Percentiles rank a stretch among this genome's conserved stretches.
These are phyloP conservation scores for Pseudorasbora parva DNA, from an alignment of 2,113 vertebrate genomes.

Conservation along the genomic window DNA sequence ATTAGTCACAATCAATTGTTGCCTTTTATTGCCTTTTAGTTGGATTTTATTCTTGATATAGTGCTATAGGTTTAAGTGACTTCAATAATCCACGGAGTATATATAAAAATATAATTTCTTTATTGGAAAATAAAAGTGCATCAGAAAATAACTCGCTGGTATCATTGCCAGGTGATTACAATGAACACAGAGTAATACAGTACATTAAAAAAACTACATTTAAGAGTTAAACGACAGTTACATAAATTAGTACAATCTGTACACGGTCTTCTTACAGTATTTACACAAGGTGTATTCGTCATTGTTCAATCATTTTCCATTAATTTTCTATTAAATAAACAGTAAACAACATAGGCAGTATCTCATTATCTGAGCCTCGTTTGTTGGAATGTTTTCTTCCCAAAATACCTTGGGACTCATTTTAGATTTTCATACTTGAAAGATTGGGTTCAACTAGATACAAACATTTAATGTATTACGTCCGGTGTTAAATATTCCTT, in stretches of 20 bases:
- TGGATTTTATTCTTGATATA: not conserved
- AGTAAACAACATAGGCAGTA: constrained; percentile 50
- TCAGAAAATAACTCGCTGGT: constrained; percentile 58
- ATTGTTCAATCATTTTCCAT: constrained; percentile 31
- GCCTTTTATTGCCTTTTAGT: not conserved
- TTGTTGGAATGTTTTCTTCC: constrained; percentile 40
- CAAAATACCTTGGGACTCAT: constrained; percentile 28
- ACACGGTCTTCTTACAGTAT: constrained; percentile 65
- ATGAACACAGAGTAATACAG: constrained; percentile 63
- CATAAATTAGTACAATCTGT: constrained; percentile 71
- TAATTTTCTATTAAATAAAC: constrained; percentile 55
- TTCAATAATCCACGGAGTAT: constrained; percentile 34
- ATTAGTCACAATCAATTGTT: too few relatives aligned
- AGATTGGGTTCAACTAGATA: not conserved
- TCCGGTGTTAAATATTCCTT: constrained; percentile 38
- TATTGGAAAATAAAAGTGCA: constrained; percentile 70
- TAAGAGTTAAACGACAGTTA: constrained; percentile 47
- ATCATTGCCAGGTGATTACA: constrained; percentile 59
- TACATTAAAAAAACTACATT: constrained; percentile 51
- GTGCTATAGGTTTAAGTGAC: not conserved
- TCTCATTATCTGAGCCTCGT: constrained; percentile 49
- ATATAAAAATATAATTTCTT: constrained; percentile 73
- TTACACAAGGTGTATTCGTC: constrained; percentile 62
- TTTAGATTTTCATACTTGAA: not conserved
- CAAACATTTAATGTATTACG: constrained; percentile 5